Percentiles rank a stretch among this genome's conserved stretches.
These are phyloP conservation scores for Aplysina aerophoba DNA, from an alignment of 37 sponge, comb jelly and placozoan species.

Conservation along the genomic window DNA sequence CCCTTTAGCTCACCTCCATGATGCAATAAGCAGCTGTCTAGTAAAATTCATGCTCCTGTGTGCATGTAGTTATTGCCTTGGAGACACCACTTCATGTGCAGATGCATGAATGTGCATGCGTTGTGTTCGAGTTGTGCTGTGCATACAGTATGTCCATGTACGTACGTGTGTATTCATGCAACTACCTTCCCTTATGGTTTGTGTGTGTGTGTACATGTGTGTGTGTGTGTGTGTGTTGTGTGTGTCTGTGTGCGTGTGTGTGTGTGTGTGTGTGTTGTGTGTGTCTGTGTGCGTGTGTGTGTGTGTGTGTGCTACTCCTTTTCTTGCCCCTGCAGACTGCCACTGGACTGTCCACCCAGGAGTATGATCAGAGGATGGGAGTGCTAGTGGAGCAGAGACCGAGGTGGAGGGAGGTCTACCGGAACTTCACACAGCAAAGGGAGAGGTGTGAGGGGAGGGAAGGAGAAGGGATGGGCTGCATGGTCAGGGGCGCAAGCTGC, in stretches of 20 bases:
- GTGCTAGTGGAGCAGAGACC: conserved; percentile 46
- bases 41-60: too few relatives aligned
- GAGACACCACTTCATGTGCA: too few relatives aligned
- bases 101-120: too few relatives aligned
- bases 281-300: background rate
- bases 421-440: conserved; percentile 56
- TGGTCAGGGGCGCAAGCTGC: too few relatives aligned
- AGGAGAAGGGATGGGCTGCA: too few relatives aligned
- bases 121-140: background rate
- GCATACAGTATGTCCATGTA: background rate
- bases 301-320: background rate
- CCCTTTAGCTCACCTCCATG: too few relatives aligned
- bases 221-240: conserved; percentile 12
- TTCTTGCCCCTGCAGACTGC: conserved; percentile 24
- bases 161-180: background rate
- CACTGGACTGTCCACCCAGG: conserved; percentile 33
- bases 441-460: conserved; percentile 4
- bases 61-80: too few relatives aligned
- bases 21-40: too few relatives aligned
- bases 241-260: conserved; percentile 16
- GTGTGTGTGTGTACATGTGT: conserved; percentile 19
- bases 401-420: conserved; percentile 52
- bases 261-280: too few relatives aligned
- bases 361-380: conserved; percentile 58
- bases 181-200: background rate